Conservation (phyloP, 2,797 vertebrate species). For the Tragelaphus eurycerus region DNA sequence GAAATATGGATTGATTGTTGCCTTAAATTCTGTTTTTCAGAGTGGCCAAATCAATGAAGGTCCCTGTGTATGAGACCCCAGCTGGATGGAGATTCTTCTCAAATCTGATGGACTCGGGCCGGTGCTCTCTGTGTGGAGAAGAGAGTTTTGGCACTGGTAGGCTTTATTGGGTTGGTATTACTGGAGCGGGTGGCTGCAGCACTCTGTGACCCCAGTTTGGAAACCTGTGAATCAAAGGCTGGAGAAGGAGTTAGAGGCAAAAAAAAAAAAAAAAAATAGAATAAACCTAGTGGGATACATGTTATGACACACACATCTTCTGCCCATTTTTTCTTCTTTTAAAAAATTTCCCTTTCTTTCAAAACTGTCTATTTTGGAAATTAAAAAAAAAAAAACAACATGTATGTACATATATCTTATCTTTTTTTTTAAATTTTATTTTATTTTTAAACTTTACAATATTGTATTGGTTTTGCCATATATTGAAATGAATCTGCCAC, state of each 20-base stretch:
- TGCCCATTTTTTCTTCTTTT: neutral
- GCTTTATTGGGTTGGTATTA: neutral
- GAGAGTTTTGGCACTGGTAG: slow-evolving; percentile 99
- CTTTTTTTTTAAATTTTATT: neutral
- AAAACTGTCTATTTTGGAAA: neutral
- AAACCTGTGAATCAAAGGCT: neutral
- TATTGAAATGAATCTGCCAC: too few species aligned
- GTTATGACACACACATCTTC: neutral
- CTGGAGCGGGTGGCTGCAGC: neutral
- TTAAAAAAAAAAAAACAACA: neutral
- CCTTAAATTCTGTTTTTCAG: slow-evolving; percentile 81
- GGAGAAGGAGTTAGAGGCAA: neutral
- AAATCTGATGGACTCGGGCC: slow-evolving; percentile 98
- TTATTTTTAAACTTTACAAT: too few species aligned
- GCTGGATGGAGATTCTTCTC: slow-evolving; percentile 98
- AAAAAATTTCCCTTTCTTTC: neutral
- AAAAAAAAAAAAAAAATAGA: neutral
- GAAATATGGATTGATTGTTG: neutral
- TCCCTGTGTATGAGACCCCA: slow-evolving; percentile 97
- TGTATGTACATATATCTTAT: neutral
- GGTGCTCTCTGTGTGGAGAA: slow-evolving; percentile 97
- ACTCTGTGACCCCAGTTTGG: neutral
- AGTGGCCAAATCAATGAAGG: slow-evolving; percentile 96
- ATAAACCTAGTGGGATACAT: neutral
- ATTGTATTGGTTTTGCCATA: too few species aligned